Conservation (phyloP, 2,888 invertebrate species). For the Microplitis deprimator region DNA sequence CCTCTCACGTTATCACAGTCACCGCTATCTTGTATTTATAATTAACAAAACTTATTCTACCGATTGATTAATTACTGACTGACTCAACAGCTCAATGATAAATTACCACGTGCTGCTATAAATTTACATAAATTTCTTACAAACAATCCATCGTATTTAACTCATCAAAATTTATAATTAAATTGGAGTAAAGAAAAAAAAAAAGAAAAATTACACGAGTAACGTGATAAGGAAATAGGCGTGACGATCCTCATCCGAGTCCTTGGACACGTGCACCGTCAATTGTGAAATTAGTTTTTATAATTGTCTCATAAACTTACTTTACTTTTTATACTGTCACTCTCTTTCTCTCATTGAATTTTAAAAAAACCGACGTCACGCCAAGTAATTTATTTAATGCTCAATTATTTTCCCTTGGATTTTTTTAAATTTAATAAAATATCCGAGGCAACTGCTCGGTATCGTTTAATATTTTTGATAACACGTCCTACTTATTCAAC, state of each 20-base stretch:
- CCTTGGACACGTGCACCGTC: slow-evolving; percentile 12
- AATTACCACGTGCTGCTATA: not conserved
- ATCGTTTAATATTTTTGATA: not conserved
- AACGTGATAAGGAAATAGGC: slow-evolving; percentile 3
- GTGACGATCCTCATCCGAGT: slow-evolving; percentile 3
- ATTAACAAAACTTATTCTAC: not conserved
- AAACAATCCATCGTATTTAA: too few species aligned
- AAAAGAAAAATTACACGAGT: too few species aligned
- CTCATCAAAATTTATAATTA: too few species aligned
- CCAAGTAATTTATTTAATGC: not conserved
- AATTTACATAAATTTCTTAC: not conserved
- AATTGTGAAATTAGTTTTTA: slow-evolving; percentile 17
- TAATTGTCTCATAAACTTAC: slow-evolving; percentile 1
- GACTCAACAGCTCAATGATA: not conserved
- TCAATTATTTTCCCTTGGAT: not conserved
- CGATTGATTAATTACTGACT: not conserved
- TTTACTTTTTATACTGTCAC: not conserved
- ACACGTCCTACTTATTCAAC: not conserved
- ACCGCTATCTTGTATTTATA: not conserved
- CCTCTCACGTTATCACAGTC: too few species aligned
- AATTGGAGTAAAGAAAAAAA: too few species aligned
- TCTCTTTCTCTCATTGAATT: not conserved
- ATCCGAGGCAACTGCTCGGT: not conserved
- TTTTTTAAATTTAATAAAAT: not conserved
- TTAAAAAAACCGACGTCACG: not conserved